Percentiles rank a stretch among this genome's conserved stretches.
These are phyloP conservation scores for Pogonus chalceus DNA, from an alignment of 1,140 invertebrate genomes.

Conservation along the genomic window DNA sequence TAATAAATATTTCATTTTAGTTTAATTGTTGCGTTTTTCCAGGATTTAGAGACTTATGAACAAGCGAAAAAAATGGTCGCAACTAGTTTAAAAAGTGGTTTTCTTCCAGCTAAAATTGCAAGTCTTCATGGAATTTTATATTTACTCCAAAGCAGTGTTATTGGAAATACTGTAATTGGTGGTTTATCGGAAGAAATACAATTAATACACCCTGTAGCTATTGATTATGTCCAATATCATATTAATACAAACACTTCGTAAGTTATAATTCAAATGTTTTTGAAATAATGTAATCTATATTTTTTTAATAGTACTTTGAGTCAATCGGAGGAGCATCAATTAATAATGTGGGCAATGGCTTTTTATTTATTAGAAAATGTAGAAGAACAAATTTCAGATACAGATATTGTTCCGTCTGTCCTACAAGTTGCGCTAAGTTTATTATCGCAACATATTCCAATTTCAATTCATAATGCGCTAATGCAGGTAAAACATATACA, in stretches of 20 bases:
- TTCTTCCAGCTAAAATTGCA: constrained; percentile 54
- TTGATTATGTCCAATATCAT: constrained; percentile 60
- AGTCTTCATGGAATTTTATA: constrained; percentile 67
- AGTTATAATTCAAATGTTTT: constrained; percentile 25
- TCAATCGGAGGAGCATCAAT: constrained; percentile 52
- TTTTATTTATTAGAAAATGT: constrained; percentile 59
- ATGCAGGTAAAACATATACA: constrained; percentile 40
- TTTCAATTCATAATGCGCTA: constrained; percentile 36
- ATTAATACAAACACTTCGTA: constrained; percentile 44
- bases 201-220: constrained; percentile 49
- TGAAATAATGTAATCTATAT: background rate
- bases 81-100: constrained; percentile 49
- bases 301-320: constrained; percentile 36
- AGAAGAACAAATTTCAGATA: constrained; percentile 34
- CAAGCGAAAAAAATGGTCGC: constrained; percentile 55
- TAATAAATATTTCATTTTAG: constrained; percentile 8
- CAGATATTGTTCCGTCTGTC: constrained; percentile 34
- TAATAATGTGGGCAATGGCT: constrained; percentile 54
- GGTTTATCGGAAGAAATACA: constrained; percentile 47
- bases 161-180: constrained; percentile 44
- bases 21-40: constrained; percentile 14
- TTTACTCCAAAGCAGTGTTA: constrained; percentile 54
- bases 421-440: constrained; percentile 36
- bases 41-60: constrained; percentile 47
- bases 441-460: constrained; percentile 32